Conservation (phyloP, 2,113 vertebrate species). For the Vireo altiloquus region DNA sequence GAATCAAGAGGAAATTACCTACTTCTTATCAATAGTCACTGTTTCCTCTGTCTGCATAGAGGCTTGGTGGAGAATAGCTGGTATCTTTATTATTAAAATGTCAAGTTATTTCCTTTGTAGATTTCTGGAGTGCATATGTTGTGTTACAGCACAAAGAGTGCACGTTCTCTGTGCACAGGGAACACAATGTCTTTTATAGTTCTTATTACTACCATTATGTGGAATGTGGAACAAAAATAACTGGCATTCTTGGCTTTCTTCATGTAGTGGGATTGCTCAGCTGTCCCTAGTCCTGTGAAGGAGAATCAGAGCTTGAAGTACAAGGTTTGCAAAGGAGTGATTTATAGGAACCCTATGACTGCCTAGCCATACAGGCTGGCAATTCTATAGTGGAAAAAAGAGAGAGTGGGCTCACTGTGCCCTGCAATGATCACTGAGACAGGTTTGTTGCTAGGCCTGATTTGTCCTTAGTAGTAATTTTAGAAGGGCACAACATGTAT, state of each 20-base stretch:
- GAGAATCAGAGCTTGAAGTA: not conserved
- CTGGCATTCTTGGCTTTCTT: not conserved
- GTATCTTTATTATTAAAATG: conserved; percentile 50
- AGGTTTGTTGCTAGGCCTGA: not conserved
- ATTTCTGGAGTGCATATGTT: not conserved
- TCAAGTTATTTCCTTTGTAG: conserved; percentile 22
- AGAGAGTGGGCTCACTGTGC: not conserved
- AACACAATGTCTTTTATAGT: not conserved
- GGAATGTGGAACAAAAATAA: not conserved
- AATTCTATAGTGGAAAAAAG: not conserved
- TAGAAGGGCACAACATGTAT: not conserved
- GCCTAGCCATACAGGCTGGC: not conserved
- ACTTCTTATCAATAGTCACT: conserved; percentile 54
- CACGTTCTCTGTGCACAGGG: not conserved
- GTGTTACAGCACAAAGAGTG: not conserved
- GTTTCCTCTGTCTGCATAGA: conserved; percentile 40
- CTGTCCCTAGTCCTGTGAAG: not conserved
- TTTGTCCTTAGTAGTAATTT: not conserved
- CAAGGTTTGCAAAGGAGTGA: not conserved
- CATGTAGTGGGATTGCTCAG: not conserved
- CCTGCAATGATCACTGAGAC: not conserved
- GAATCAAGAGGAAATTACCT: conserved; percentile 64
- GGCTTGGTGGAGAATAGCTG: not conserved
- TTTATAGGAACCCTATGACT: not conserved
- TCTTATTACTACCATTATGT: not conserved